phyloP scores from a whole-genome alignment of 2,797 vertebrate species.

The Tangara arthus region DNA sequence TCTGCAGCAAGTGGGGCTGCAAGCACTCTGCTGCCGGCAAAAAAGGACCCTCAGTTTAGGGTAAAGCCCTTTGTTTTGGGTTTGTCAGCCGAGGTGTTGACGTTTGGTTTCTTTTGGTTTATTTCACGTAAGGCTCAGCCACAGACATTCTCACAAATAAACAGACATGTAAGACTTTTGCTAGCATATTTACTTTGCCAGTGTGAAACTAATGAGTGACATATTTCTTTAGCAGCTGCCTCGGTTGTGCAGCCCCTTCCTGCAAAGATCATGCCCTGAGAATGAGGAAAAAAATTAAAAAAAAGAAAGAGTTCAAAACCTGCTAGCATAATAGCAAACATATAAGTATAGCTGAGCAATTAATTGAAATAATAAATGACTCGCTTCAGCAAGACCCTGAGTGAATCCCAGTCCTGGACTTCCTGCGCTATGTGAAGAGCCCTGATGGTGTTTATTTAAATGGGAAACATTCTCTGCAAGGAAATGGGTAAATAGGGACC shows the following conservation, averaged over 20 bases:
- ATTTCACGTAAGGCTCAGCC: constrained; percentile 24
- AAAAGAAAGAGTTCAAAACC: constrained; percentile 7
- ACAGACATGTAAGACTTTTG: constrained; percentile 39
- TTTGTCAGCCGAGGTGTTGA: constrained; percentile 49
- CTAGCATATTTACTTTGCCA: constrained; percentile 62
- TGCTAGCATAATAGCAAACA: constrained; percentile 32
- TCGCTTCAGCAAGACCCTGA: constrained; percentile 30
- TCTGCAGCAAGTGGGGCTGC: neutral
- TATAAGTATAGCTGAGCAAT: constrained; percentile 36
- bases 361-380: constrained; percentile 67
- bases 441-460: constrained; percentile 56
- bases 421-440: constrained; percentile 36
- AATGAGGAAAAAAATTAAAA: neutral
- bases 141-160: constrained; percentile 66
- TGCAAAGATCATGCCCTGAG: constrained; percentile 15
- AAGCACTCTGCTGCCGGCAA: neutral
- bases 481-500: constrained; percentile 44
- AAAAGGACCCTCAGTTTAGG: neutral
- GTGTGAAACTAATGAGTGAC: constrained; percentile 69
- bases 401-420: constrained; percentile 38
- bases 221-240: constrained; percentile 68
- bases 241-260: constrained; percentile 33
- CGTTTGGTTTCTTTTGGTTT: constrained; percentile 57
- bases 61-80: constrained; percentile 24
- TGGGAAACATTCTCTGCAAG: constrained; percentile 45